phyloP scores from a whole-genome alignment of 2,113 vertebrate genomes.

The Craseonycteris thonglongyai region DNA sequence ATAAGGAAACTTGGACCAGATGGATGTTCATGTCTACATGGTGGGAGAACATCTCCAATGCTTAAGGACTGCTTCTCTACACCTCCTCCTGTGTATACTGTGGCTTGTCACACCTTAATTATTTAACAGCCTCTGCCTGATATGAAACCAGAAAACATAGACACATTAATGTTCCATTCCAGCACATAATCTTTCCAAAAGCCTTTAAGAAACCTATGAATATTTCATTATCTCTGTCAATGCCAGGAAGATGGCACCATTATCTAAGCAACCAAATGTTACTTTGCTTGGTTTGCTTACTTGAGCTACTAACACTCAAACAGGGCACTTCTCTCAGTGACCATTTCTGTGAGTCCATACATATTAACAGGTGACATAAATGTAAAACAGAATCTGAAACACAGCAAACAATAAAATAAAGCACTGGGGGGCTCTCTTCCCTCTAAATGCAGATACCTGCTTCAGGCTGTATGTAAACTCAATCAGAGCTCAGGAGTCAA shows the following conservation, averaged over 20 bases:
- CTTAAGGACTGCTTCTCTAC: background rate
- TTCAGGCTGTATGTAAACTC: background rate
- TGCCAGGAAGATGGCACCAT: conserved; percentile 60
- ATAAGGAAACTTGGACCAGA: conserved; percentile 14
- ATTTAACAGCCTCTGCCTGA: conserved; percentile 65
- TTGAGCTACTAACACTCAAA: background rate
- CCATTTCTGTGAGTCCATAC: background rate
- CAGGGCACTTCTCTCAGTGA: background rate
- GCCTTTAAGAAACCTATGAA: conserved; percentile 72
- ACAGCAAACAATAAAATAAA: background rate
- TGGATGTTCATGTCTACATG: background rate
- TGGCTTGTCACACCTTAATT: conserved; percentile 68
- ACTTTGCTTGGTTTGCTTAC: background rate
- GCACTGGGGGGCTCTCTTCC: background rate
- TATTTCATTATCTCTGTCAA: conserved; percentile 71
- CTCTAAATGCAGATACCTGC: conserved; percentile 41
- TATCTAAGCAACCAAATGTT: conserved; percentile 67
- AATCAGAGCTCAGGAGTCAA: conserved; percentile 15
- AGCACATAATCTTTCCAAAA: conserved; percentile 67
- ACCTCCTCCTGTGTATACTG: conserved; percentile 66
- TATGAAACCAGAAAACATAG: conserved; percentile 55
- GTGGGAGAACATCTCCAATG: background rate
- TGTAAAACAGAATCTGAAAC: background rate
- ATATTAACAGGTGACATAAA: background rate
- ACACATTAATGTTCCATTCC: conserved; percentile 63